These are phyloP conservation scores for Acleris holmiana DNA, from an alignment of 2,888 invertebrate genomes.

Conservation along the genomic window DNA sequence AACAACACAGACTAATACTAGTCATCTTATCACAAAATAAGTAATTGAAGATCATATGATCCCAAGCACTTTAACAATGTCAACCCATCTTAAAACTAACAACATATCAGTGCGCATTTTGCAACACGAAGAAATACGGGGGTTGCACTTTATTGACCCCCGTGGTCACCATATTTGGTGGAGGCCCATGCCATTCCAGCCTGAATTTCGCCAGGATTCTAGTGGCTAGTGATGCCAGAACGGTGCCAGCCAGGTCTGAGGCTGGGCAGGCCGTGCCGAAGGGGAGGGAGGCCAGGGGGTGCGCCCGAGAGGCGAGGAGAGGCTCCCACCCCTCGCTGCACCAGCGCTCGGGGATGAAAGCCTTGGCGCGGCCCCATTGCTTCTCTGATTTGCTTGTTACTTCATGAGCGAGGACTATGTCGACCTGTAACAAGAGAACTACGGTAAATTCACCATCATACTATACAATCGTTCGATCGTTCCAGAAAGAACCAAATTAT, in stretches of 20 bases:
- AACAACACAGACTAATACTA: too few species aligned
- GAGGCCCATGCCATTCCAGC: constrained; percentile 76
- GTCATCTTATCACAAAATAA: too few species aligned
- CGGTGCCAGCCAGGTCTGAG: constrained; percentile 59
- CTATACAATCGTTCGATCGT: too few species aligned
- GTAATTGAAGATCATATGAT: too few species aligned
- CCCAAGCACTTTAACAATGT: too few species aligned
- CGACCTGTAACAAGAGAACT: constrained; percentile 55
- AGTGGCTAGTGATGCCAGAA: constrained; percentile 60
- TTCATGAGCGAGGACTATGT: constrained; percentile 76
- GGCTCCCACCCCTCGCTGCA: constrained; percentile 67
- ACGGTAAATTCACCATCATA: background rate
- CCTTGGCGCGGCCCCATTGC: constrained; percentile 70
- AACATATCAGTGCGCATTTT: constrained; percentile 63
- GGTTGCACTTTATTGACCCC: constrained; percentile 70
- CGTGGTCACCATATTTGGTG: constrained; percentile 59
- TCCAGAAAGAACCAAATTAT: too few species aligned
- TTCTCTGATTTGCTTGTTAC: constrained; percentile 69
- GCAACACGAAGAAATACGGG: constrained; percentile 74
- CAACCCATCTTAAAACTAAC: constrained; percentile 3
- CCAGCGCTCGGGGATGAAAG: constrained; percentile 77
- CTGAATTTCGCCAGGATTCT: constrained; percentile 68
- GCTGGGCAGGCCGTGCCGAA: constrained; percentile 73
- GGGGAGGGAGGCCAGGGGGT: constrained; percentile 65
- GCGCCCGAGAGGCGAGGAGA: constrained; percentile 63